Conservation (phyloP, 1,140 invertebrate species). For the Leptinotarsa lineolata region DNA sequence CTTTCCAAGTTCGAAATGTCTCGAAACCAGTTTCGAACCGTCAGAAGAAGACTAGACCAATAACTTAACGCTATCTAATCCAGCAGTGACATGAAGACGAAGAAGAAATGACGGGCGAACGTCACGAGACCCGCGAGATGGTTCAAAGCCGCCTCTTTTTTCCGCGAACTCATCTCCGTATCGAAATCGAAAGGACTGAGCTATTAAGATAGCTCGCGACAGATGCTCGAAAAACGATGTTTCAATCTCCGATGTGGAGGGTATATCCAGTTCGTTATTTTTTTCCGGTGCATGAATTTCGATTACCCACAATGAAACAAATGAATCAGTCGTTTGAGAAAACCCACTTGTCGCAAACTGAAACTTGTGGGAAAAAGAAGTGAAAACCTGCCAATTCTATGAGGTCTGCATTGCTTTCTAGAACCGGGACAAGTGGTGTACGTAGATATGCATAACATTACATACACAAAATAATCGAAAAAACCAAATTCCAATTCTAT, state of each 20-base stretch:
- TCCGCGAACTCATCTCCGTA: conserved; percentile 5
- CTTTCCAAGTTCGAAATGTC: not conserved
- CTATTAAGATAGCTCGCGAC: conserved; percentile 5
- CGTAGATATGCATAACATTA: no score
- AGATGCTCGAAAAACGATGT: not conserved
- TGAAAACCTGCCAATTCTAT: no score
- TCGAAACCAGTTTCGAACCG: not conserved
- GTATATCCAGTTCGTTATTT: no score
- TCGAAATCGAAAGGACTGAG: not conserved
- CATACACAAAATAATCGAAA: no score
- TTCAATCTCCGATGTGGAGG: not conserved
- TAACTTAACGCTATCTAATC: conserved; percentile 6
- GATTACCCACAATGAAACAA: no score
- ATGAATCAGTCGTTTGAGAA: no score
- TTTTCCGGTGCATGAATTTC: no score
- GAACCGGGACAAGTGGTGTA: no score
- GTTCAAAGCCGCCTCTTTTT: not conserved
- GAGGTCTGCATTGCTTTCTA: no score
- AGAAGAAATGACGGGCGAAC: not conserved
- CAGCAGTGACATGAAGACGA: not conserved
- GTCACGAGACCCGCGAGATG: not conserved
- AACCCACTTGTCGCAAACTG: no score
- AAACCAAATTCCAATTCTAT: no score
- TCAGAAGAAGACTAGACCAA: conserved; percentile 8
- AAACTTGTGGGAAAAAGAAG: no score